A percentile compares a stretch with the other conserved stretches of the same genome.
Conservation (phyloP, 2,797 vertebrate genomes). For the Anabacerthia variegaticeps region DNA sequence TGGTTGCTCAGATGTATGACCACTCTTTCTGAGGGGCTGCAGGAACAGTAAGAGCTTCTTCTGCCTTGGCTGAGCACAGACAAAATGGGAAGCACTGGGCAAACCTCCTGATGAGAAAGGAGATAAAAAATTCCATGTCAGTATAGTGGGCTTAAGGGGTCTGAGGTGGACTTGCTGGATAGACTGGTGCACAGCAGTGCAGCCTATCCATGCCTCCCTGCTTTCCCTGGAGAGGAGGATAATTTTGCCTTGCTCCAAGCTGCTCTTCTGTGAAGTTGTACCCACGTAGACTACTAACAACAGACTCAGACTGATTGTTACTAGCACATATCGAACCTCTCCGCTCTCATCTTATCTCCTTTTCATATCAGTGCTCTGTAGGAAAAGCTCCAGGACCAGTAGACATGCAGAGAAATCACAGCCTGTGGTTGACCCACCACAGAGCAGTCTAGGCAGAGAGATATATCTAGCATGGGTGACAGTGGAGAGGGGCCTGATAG, state of each 20-base stretch:
- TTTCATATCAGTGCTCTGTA: not conserved
- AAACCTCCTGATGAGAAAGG: conserved; percentile 10
- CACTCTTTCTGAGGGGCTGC: not conserved
- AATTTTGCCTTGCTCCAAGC: not conserved
- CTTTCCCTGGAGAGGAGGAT: not conserved
- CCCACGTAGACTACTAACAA: not conserved
- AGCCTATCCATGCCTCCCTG: not conserved
- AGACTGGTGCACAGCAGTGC: not conserved
- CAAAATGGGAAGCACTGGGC: not conserved
- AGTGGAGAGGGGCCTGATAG: not conserved
- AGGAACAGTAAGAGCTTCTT: not conserved
- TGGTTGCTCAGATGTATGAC: not conserved
- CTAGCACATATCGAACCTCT: not conserved
- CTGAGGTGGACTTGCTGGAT: not conserved
- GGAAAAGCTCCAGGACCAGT: not conserved
- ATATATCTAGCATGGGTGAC: not conserved
- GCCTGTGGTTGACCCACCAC: not conserved
- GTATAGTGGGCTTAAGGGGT: not conserved
- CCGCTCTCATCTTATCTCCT: not conserved
- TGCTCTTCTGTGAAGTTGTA: not conserved
- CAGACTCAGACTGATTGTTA: not conserved
- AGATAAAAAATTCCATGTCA: not conserved
- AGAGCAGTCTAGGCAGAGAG: not conserved
- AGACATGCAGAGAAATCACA: not conserved
- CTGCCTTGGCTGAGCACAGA: rapidly evolving